Base-by-base conservation (phyloP, 2,113 vertebrate genomes). In the Serinus canaria region DNA sequence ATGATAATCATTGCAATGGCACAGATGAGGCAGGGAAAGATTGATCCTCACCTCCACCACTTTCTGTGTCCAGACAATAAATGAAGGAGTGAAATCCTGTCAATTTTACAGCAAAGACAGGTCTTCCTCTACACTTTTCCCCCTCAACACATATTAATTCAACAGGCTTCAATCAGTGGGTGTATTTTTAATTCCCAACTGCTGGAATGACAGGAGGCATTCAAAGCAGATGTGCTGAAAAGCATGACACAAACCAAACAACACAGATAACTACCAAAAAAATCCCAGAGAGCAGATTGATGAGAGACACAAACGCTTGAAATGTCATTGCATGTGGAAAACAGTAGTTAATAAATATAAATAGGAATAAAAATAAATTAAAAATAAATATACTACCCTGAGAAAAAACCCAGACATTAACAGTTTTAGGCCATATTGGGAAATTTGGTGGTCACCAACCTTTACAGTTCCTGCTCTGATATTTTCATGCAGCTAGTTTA, bases 281-380 rank as follows among this genome's bases (percentile, higher is more conserved):
- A 87, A 49, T 35, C 33, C 18, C 11, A 17, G 14, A 24, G 4
- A 46, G 11, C 39, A 67, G 28, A 13, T 4, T 46, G 70, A 33
- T 64, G 44, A 70, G n/a, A 70, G 41, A 25, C 39, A 55, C 24
- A 60, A 46, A 55, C 0, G 1, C 30, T 59, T 87, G 44, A 58
- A 50, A 67, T 67, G 27, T 30, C 7, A 50, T 11, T 43, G 16
- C n/a, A 37, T 0, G 1, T 10, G 56, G 50, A 77, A 49, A 30
- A 43, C 18, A n/a, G 10, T 18, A 41, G 15, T 31, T 62, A 90
- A 87, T 79, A 85, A 25, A 53, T 9, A n/a, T 2, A n/a, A 2
- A 46, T 0, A n/a, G 1, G 44, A 0, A 23, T n/a, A 59, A 11
- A 31, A 18, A 37, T 25, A 66, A 31, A 33, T 11, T 30, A 11